Base-by-base conservation (phyloP, 2,888 invertebrate genomes). In the Polydrusus cervinus region DNA sequence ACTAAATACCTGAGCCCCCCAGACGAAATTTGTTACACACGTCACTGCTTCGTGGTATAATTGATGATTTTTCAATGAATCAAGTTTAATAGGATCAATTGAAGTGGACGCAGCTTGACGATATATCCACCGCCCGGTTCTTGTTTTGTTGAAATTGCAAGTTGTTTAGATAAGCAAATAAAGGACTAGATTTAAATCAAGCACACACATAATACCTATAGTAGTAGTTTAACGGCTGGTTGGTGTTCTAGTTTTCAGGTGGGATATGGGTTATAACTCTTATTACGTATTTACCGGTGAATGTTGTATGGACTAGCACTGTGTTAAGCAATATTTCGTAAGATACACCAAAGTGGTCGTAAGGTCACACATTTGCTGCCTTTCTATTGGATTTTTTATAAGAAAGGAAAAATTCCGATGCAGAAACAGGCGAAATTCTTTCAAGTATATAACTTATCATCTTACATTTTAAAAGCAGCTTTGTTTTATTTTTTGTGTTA, bases 241-340 rank as follows among this genome's bases (percentile, higher is more conserved):
- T 68, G 45, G 43, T 43, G 68, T 68, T 34, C 68, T 68, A 57
- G 43, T 68, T 66, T 53, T 53, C 45, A 65, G 16, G 45, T 30
- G 14, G 57, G 40, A 71, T 65, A 60, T 60, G 53, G 71, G 71
- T 71, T 57, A 71, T 53, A 51, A 51, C 20, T 51, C 51, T 20
- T 53, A 18, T 65, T 71, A 71, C 65, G 65, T 65, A 47, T 34
- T 14, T 7, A 57, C 53, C 20, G 34, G 71, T 62, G 65, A 71
- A 71, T 65, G 71, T 65, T 57, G 65, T 49, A 43, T 49, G 34
- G 25, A 3, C 8, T 10, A 34, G 62, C 16, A 55, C 9, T 9
- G 14, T 13, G 66, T 49, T 30, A 18, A 51, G 71, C 40, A 71
- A 62, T 53, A 49, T 53, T 53, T 71, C 43, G 47, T 62, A 47